Evolutionary conservation across 2,888 invertebrate genomes (phyloP).

Genomic region (Orthosia gracilis): DNA sequence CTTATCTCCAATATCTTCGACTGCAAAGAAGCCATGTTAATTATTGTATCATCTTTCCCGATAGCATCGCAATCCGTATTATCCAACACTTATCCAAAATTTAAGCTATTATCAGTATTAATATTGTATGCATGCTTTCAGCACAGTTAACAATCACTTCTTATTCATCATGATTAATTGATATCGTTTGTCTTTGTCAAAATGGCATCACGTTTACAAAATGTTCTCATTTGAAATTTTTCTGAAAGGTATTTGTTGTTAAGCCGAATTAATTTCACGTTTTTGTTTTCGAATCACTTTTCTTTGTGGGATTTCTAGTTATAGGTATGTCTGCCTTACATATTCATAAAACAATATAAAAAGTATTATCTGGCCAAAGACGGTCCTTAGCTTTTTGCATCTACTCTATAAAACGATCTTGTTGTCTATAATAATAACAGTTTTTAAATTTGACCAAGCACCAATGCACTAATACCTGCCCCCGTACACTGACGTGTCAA

Average conservation of each 20-base stretch:
- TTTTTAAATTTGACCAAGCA: no score
- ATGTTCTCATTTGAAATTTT: no score
- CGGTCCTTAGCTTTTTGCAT: no score
- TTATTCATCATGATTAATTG: constrained; percentile 28
- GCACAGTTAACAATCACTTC: constrained; percentile 13
- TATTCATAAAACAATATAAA: no score
- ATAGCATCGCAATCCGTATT: constrained; percentile 14
- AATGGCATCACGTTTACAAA: background rate
- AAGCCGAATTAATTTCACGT: no score
- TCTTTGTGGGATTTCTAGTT: background rate
- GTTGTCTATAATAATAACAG: background rate
- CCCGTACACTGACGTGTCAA: no score
- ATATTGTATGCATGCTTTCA: constrained; percentile 25
- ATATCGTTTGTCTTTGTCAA: constrained; percentile 1
- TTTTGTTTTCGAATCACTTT: no score
- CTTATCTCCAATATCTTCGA: constrained; percentile 9
- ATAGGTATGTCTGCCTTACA: background rate
- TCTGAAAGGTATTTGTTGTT: no score
- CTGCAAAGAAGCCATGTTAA: constrained; percentile 1
- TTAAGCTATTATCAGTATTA: constrained; percentile 15
- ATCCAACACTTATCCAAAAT: constrained; percentile 16
- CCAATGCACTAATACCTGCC: background rate
- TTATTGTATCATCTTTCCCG: constrained; percentile 2
- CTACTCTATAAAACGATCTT: no score
- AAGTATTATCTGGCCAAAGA: no score